Conservation (phyloP, 2,797 vertebrate genomes). For the Orestias chungarensis region DNA sequence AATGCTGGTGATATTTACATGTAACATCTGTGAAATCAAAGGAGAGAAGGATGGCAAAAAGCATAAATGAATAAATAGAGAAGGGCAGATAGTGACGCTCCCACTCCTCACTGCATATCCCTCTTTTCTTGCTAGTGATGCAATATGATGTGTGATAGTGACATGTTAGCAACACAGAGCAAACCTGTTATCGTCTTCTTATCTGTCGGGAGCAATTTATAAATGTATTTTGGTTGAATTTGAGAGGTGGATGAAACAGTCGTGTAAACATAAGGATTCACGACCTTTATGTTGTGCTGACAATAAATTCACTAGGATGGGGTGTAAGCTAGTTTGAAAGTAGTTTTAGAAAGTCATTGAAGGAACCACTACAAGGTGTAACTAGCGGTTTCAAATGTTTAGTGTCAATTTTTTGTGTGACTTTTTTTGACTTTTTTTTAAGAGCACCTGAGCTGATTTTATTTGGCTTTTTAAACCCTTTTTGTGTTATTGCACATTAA, state of each 20-base stretch:
- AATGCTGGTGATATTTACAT: slow-evolving; percentile 55
- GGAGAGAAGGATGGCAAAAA: slow-evolving; percentile 11
- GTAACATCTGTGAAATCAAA: slow-evolving; percentile 35
- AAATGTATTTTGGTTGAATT: neutral
- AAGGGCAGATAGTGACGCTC: slow-evolving; percentile 9
- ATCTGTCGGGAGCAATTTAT: neutral
- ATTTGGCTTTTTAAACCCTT: no score
- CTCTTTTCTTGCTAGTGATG: slow-evolving; percentile 36
- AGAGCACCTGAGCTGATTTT: no score
- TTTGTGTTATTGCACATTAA: no score
- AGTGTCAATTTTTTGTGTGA: no score
- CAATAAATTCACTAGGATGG: slow-evolving; percentile 20
- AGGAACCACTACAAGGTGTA: no score
- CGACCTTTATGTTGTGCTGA: slow-evolving; percentile 28
- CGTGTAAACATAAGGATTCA: neutral
- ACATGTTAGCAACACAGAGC: slow-evolving; percentile 44
- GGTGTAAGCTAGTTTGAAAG: slow-evolving; percentile 16
- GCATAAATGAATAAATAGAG: neutral
- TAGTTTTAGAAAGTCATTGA: slow-evolving; percentile 22
- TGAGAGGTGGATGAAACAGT: slow-evolving; percentile 18
- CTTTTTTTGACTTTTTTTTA: no score
- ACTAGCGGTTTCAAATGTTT: no score
- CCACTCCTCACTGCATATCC: neutral
- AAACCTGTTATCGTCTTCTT: neutral
- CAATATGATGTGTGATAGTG: slow-evolving; percentile 48